A percentile compares a stretch with the other conserved stretches of the same genome.
Evolutionary conservation across 2,113 vertebrate genomes (phyloP).

Genomic region (Trichomycterus rosablanca): DNA sequence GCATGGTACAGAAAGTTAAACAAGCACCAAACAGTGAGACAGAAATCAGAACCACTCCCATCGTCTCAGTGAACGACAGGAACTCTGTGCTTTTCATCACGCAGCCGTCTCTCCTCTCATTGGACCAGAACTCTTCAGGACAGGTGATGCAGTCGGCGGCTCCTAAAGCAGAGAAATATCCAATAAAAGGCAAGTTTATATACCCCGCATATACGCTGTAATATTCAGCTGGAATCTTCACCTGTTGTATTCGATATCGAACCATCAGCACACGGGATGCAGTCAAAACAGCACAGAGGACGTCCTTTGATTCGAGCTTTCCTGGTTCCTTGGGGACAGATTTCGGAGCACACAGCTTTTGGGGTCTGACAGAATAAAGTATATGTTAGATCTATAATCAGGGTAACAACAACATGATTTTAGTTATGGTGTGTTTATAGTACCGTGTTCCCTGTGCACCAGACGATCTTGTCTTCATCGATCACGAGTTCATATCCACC

Average conservation of each 20-base stretch:
- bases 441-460: constrained; percentile 59
- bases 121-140: constrained; percentile 43
- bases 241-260: constrained; percentile 63
- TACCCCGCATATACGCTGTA: not conserved
- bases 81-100: constrained; percentile 42
- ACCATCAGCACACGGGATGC: constrained; percentile 51
- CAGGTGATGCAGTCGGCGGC: constrained; percentile 48
- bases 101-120: constrained; percentile 38
- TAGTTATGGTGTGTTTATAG: not conserved
- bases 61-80: constrained; percentile 40
- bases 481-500: constrained; percentile 54
- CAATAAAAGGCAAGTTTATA: not conserved
- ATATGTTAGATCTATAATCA: not conserved
- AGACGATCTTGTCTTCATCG: constrained; percentile 56
- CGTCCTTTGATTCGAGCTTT: constrained; percentile 61
- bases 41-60: constrained; percentile 39
- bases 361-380: constrained; percentile 52
- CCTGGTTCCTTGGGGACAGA: constrained; percentile 61
- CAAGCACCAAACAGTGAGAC: constrained; percentile 36
- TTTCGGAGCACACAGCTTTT: constrained; percentile 55
- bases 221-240: no score
- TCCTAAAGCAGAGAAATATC: constrained; percentile 31
- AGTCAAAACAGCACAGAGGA: constrained; percentile 54
- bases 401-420: not conserved
- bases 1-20: constrained; percentile 42